These are phyloP conservation scores for Papilio dardanus DNA, from an alignment of 1,140 invertebrate species.

Conservation along the genomic window DNA sequence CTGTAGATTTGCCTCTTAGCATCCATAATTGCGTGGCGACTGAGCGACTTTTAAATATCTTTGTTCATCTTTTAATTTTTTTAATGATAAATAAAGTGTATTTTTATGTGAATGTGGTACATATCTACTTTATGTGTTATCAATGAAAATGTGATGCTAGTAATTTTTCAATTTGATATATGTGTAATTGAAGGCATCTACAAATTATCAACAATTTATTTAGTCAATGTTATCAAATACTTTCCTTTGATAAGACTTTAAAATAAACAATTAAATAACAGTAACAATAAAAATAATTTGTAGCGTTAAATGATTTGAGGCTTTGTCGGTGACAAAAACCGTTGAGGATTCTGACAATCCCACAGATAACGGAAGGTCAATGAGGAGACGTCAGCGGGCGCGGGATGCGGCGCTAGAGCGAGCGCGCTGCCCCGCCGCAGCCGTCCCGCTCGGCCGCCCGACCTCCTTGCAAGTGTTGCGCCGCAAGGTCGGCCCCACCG, in stretches of 20 bases:
- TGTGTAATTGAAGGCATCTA: neutral
- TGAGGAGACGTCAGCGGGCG: conserved; percentile 66
- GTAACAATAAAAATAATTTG: conserved; percentile 14
- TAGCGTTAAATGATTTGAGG: conserved; percentile 31
- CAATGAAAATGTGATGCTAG: neutral
- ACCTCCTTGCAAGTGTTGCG: conserved; percentile 80
- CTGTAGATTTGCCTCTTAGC: conserved; percentile 79
- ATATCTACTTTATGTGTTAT: neutral
- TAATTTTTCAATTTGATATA: neutral
- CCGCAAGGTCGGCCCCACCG: conserved; percentile 79
- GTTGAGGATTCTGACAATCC: conserved; percentile 69
- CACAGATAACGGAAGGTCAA: conserved; percentile 80
- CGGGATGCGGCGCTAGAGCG: conserved; percentile 45
- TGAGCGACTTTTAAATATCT: conserved; percentile 73
- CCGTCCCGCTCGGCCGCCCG: conserved; percentile 66
- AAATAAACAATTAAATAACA: neutral
- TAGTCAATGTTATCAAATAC: neutral
- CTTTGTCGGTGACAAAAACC: conserved; percentile 49
- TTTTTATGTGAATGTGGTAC: neutral
- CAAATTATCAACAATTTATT: conserved; percentile 6
- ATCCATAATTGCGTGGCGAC: conserved; percentile 77
- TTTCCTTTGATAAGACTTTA: conserved; percentile 14
- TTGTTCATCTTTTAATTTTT: conserved; percentile 47
- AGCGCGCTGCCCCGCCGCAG: conserved; percentile 36
- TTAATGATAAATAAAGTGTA: too few species aligned